Conservation (phyloP, 1,140 invertebrate species). For the Vanessa tameamea region DNA sequence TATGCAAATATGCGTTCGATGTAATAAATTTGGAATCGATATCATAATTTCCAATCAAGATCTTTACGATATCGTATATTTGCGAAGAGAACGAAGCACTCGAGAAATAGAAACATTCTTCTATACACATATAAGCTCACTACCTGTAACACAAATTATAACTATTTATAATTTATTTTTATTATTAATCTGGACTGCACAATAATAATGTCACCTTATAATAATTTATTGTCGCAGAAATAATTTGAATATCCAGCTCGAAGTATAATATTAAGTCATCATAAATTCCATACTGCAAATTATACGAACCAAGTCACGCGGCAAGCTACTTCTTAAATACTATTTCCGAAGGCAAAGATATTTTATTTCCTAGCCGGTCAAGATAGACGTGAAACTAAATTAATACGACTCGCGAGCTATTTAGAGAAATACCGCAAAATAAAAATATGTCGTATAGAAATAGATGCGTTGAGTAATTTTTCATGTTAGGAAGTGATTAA, state of each 20-base stretch:
- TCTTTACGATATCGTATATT: too few species aligned
- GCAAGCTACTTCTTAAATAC: constrained; percentile 1
- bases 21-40: too few species aligned
- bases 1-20: too few species aligned
- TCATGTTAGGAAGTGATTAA: constrained; percentile 26
- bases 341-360: constrained; percentile 10
- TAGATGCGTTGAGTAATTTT: constrained; percentile 31
- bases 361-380: background rate
- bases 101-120: too few species aligned
- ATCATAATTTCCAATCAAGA: too few species aligned
- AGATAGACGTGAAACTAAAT: constrained; percentile 1
- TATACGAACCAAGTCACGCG: background rate
- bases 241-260: background rate
- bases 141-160: too few species aligned
- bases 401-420: background rate
- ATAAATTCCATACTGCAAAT: constrained; percentile 1
- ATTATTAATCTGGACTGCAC: too few species aligned
- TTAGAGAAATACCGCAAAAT: constrained; percentile 18
- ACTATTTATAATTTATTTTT: too few species aligned
- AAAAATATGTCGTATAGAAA: constrained; percentile 23
- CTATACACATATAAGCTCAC: background rate
- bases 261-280: background rate
- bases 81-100: too few species aligned
- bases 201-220: too few species aligned
- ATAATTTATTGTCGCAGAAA: background rate